Percentiles rank a stretch among this genome's conserved stretches.
Conservation (phyloP, 1,140 invertebrate species). For the Elymnias hypermnestra region DNA sequence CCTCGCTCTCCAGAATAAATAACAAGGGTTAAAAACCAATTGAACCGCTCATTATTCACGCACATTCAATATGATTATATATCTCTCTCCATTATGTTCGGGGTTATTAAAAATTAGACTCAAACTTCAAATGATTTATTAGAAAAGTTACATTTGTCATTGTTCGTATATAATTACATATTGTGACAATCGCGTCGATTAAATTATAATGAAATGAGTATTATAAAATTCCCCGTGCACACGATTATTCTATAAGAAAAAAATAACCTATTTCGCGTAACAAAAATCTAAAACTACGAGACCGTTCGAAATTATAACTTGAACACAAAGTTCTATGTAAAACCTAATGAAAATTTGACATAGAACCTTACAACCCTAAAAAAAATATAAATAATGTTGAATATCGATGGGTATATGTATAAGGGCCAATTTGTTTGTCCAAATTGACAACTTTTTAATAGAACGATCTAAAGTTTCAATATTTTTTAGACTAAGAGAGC, state of each 20-base stretch:
- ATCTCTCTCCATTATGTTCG: constrained; percentile 4
- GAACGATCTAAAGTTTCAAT: too few relatives aligned
- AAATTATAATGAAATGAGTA: constrained; percentile 19
- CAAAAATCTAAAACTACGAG: constrained; percentile 11
- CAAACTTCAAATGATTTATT: constrained; percentile 29
- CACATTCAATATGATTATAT: constrained; percentile 19
- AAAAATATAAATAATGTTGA: background rate
- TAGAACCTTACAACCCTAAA: background rate
- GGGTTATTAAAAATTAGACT: constrained; percentile 19
- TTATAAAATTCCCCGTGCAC: constrained; percentile 15
- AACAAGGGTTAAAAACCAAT: constrained; percentile 66
- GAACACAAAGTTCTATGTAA: too few relatives aligned
- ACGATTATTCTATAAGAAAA: background rate
- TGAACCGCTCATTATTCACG: constrained; percentile 44
- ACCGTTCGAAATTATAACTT: constrained; percentile 4
- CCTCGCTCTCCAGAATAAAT: constrained; percentile 58
- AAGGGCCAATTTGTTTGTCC: too few relatives aligned
- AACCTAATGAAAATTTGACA: too few relatives aligned
- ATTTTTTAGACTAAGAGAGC: too few relatives aligned
- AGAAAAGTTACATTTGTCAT: constrained; percentile 24
- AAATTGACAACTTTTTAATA: too few relatives aligned
- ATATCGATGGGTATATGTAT: too few relatives aligned
- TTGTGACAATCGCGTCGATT: constrained; percentile 13
- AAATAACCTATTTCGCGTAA: background rate
- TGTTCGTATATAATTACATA: constrained; percentile 8